Evolutionary conservation across 1,140 invertebrate species (phyloP), one percentile per base, ranked within the genome.

Genomic region (Camponotus pennsylvanicus): DNA sequence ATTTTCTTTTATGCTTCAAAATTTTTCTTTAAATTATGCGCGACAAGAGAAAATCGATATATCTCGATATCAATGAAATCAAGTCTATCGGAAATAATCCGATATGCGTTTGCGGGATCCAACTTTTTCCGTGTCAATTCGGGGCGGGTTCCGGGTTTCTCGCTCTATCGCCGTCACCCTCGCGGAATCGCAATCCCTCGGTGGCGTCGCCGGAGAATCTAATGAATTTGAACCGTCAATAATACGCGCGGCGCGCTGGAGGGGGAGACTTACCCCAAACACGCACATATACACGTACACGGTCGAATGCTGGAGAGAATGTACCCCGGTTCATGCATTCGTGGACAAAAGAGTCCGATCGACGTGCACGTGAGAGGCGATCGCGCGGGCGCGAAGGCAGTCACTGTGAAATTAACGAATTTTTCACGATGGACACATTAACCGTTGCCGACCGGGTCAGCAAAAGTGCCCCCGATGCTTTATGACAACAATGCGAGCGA

Each of bases 351-450:
- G 87, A 57, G 57, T 40, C 32, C 57, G 70, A 32, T 59, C 66
- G 76, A 61, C 76, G 55, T 57, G 45, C 15, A 45, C 27, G 27
- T 59, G 83, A 42, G 83, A 27, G 32, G 63, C 79, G 79, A 7
- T 18, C 55, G 69, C 64, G 84, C 59, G 42, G 1, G 79, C 59
- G 79, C 76, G 86, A 64, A 83, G 57, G 79, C 92, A 93, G 90
- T 89, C 89, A 93, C 87, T 92, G 92, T 92, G 90, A 92, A 93
- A 92, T 93, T 92, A 92, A 93, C 91, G 92, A 92, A 93, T 92
- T 93, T 92, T 92, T 90, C 86, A 90, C 86, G 86, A 91, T 91
- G 78, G 91, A 86, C 87, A 88, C 90, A 92, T 93, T 92, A 92
- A 92, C 89, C 79, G 64, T 82, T 69, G 61, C 73, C 67, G 69